These are phyloP conservation scores for Drosophila yooni DNA, from an alignment of 2,888 invertebrate species.

Conservation along the genomic window DNA sequence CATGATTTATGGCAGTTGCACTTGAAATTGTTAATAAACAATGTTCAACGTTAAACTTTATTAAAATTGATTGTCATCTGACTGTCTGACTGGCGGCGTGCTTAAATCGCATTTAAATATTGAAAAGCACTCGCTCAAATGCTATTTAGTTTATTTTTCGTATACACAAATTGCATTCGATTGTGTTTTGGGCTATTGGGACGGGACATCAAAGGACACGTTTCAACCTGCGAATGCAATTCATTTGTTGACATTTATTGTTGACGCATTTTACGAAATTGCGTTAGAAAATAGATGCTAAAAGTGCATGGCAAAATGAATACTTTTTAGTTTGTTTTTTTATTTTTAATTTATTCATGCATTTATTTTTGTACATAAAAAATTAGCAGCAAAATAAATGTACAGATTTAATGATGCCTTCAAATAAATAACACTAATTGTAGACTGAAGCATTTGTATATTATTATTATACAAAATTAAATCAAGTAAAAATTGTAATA, in stretches of 20 bases:
- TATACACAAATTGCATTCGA: slow-evolving; percentile 42
- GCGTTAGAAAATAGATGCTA: background rate
- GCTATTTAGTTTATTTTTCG: slow-evolving; percentile 37
- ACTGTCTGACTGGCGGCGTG: background rate
- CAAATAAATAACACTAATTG: background rate
- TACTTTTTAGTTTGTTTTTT: background rate
- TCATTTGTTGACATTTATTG: slow-evolving; percentile 32
- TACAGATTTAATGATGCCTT: background rate
- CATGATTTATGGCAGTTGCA: slow-evolving; percentile 59
- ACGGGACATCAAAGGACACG: slow-evolving; percentile 36
- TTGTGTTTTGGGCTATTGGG: slow-evolving; percentile 21
- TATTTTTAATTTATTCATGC: background rate
- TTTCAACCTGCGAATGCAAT: slow-evolving; percentile 34
- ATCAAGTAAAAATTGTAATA: background rate
- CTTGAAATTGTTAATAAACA: slow-evolving; percentile 37
- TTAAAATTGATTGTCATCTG: slow-evolving; percentile 57
- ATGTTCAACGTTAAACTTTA: slow-evolving; percentile 43
- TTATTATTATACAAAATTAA: background rate
- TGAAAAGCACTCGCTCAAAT: slow-evolving; percentile 28
- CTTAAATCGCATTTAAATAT: slow-evolving; percentile 36
- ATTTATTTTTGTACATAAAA: background rate
- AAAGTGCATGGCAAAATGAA: background rate
- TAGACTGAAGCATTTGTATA: background rate
- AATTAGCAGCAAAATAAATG: background rate
- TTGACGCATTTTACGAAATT: background rate